Evolutionary conservation across 2,888 invertebrate genomes (phyloP).

Genomic region (Brachyptera putata): DNA sequence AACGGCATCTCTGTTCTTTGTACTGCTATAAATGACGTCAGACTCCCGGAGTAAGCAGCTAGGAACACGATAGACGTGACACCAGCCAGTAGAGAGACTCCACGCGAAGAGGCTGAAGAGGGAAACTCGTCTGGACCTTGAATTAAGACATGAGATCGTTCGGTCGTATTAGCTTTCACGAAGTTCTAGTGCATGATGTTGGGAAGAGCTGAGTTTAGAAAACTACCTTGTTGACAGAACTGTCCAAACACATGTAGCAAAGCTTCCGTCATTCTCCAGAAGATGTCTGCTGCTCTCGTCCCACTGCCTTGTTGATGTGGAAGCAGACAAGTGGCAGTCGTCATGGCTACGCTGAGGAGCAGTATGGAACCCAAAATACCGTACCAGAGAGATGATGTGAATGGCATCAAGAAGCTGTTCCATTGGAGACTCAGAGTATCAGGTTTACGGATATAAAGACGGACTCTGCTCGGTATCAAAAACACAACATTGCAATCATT

Average conservation of each 20-base stretch:
- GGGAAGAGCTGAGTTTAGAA: too few species aligned
- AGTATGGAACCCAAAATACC: neutral
- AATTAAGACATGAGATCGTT: too few species aligned
- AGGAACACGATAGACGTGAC: slow-evolving; percentile 3
- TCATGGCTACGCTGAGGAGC: neutral
- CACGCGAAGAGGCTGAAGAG: neutral
- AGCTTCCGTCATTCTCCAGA: too few species aligned
- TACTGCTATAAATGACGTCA: neutral
- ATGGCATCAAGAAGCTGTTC: neutral
- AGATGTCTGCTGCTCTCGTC: too few species aligned
- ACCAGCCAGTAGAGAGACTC: neutral
- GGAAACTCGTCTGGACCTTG: too few species aligned
- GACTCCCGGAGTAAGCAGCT: slow-evolving; percentile 4
- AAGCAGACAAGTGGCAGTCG: neutral
- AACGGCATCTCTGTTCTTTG: slow-evolving; percentile 3
- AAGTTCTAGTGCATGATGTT: too few species aligned
- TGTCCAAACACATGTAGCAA: too few species aligned
- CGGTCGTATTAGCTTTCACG: too few species aligned
- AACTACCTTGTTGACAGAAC: too few species aligned
- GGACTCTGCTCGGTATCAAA: neutral
- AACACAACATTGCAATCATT: too few species aligned
- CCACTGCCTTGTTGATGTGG: too few species aligned
- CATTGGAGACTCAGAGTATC: neutral
- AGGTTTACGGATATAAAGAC: neutral
- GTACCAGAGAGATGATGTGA: neutral